Evolutionary conservation across 1,140 invertebrate genomes (phyloP), one percentile per base, ranked within the genome.

Genomic region (Aphelenchoides fujianensis): DNA sequence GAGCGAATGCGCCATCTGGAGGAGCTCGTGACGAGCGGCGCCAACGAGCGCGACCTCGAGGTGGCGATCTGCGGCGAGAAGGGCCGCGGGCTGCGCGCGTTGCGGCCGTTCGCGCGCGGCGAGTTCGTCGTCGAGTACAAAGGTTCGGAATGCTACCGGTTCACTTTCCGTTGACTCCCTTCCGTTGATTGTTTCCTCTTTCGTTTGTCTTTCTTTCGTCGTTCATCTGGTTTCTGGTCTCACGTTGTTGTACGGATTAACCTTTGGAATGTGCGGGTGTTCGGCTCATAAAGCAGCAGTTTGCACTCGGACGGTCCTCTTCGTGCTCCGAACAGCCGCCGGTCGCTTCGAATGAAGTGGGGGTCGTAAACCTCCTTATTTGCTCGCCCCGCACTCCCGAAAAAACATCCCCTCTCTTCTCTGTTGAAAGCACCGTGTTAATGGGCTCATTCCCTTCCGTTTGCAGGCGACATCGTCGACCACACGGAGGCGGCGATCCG

Each of bases 381-480:
- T 48, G 41, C 41, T 12, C 41, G 41, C 23, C 12, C n/a, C n/a
- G n/a, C n/a, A n/a, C n/a, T n/a, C n/a, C n/a, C n/a, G n/a, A n/a
- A n/a, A n/a, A n/a, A n/a, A n/a, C n/a, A n/a, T n/a, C n/a, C n/a
- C n/a, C n/a, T n/a, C n/a, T n/a, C n/a, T n/a, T n/a, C n/a, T n/a
- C n/a, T n/a, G n/a, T n/a, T n/a, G n/a, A n/a, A n/a, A n/a, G n/a
- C n/a, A n/a, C n/a, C n/a, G n/a, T 53, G 1, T n/a, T n/a, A n/a
- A n/a, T n/a, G n/a, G n/a, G n/a, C n/a, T n/a, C n/a, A n/a, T n/a
- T n/a, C n/a, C n/a, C n/a, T n/a, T 61, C 1, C 37, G 57, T 61
- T 66, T 66, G 19, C 1, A 66, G 97, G 97, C 5, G 93, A 98
- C 84, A 87, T 99, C 3, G 91, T 99, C 2, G 90, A 91, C 74